Base-by-base conservation (phyloP, 2,888 invertebrate genomes). In the Netelia melanura region DNA sequence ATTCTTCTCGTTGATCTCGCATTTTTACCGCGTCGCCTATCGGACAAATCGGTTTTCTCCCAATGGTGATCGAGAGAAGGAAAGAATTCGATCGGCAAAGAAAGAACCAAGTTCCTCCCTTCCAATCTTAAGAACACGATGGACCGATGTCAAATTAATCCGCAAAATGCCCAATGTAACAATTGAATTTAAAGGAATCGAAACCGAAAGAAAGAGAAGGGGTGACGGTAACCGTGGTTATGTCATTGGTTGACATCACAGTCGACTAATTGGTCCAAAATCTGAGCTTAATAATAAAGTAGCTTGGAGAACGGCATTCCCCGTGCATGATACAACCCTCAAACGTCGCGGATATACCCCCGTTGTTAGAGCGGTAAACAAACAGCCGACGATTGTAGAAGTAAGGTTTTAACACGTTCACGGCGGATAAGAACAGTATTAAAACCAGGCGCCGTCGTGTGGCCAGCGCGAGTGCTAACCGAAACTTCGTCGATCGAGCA, bases 321-420 rank as follows among this genome's bases (percentile, higher is more conserved):
- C 68, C 61, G 25, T 30, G 61, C 48, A 70, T 78, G 77, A 78
- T 70, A 48, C 44, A 61, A 48, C n/a, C 38, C 44, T 23, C 48
- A 3, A 23, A n/a, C 44, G 10, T 17, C 68, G 21, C 61, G 17
- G 11, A 54, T 70, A 68, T 48, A 61, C 77, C 77, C 68, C 68
- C 61, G 58, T 48, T 56, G 23, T 2, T 17, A 9, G 77, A 77
- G 1, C 10, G 14, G 77, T 77, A 77, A 77, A 30, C 77, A 70
- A 78, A 78, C 62, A 61, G 61, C 25, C 67, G 30, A 65, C 30
- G 80, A 81, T 81, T 81, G 71, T 43, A 72, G 58, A 84, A 67
- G 61, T 81, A 44, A 52, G 3, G 43, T 77, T 76, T 72, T 65
- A 38, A 72, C 76, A 67, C 76, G 65, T 67, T 58, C 65, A 10